phyloP scores from a whole-genome alignment of 2,797 vertebrate species.

The Paedocypris micromegethes region DNA sequence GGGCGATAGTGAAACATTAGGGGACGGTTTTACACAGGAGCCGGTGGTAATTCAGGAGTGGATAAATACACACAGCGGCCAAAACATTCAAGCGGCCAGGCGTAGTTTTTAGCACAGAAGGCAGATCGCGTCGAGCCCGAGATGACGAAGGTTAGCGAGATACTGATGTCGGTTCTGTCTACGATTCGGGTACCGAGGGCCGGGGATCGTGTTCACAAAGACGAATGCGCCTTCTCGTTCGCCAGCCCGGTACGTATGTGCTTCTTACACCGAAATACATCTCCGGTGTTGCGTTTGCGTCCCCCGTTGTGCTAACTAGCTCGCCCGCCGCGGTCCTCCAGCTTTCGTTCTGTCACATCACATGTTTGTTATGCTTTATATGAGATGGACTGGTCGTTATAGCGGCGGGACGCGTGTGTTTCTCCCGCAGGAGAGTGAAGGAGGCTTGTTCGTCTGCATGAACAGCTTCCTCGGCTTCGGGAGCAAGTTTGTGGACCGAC shows the following conservation, averaged over 20 bases:
- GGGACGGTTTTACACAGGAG: conserved; percentile 29
- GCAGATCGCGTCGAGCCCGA: conserved; percentile 46
- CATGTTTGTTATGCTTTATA: not conserved
- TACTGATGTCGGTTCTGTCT: conserved; percentile 90
- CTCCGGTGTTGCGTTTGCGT: too few relatives aligned
- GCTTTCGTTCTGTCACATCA: not conserved
- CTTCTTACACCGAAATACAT: too few relatives aligned
- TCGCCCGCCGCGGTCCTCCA: too few relatives aligned
- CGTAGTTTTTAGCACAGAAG: conserved; percentile 44
- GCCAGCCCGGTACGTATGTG: conserved; percentile 83
- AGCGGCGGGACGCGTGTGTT: too few relatives aligned
- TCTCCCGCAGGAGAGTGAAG: conserved; percentile 82
- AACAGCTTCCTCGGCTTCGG: conserved; percentile 96
- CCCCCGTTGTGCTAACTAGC: too few relatives aligned
- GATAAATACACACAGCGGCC: conserved; percentile 52
- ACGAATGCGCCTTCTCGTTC: conserved; percentile 98
- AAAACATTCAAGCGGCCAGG: conserved; percentile 51
- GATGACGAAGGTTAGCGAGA: conserved; percentile 87
- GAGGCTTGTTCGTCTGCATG: conserved; percentile 96
- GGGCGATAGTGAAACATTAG: conserved; percentile 24
- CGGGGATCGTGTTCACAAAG: conserved; percentile 97
- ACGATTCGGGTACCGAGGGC: conserved; percentile 92
- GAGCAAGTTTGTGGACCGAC: conserved; percentile 86
- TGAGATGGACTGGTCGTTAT: too few relatives aligned
- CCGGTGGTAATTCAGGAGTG: conserved; percentile 50